These are phyloP conservation scores for Tribolium castaneum DNA, from an alignment of 1,140 invertebrate species.

Conservation along the genomic window DNA sequence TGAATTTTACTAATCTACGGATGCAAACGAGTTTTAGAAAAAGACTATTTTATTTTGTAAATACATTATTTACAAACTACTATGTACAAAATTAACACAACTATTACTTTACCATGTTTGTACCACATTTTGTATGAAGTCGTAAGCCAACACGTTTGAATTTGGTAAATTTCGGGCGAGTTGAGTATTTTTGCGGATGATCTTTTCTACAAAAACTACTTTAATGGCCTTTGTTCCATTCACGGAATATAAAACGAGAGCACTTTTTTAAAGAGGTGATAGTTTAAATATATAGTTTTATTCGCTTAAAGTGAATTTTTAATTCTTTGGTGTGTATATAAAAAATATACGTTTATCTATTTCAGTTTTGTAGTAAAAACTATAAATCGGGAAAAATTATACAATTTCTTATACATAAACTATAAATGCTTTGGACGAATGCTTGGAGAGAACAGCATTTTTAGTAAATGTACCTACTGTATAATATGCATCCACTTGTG, in stretches of 20 bases:
- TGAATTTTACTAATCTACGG: no score
- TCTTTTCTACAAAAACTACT: not conserved
- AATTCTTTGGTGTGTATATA: slow-evolving; percentile 65
- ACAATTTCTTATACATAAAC: slow-evolving; percentile 59
- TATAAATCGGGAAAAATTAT: slow-evolving; percentile 58
- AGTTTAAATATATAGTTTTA: slow-evolving; percentile 36
- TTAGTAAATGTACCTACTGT: slow-evolving; percentile 55
- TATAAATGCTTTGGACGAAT: slow-evolving; percentile 53
- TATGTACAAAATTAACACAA: slow-evolving; percentile 56
- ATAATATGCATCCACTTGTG: slow-evolving; percentile 57
- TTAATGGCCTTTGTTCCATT: slow-evolving; percentile 13
- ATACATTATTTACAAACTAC: slow-evolving; percentile 55
- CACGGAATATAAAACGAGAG: slow-evolving; percentile 19
- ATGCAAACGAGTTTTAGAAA: slow-evolving; percentile 11
- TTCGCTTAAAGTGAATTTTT: slow-evolving; percentile 54
- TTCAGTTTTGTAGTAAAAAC: slow-evolving; percentile 64
- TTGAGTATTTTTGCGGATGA: slow-evolving; percentile 1
- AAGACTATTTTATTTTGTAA: slow-evolving; percentile 51
- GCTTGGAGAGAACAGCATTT: slow-evolving; percentile 48
- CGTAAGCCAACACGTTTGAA: slow-evolving; percentile 28
- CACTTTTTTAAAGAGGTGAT: slow-evolving; percentile 21
- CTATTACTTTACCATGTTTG: slow-evolving; percentile 57
- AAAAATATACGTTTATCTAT: slow-evolving; percentile 62
- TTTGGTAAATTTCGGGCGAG: slow-evolving; percentile 6
- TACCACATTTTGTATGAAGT: slow-evolving; percentile 51